Conservation (phyloP, 2,888 invertebrate genomes). For the Melipona bicolor region DNA sequence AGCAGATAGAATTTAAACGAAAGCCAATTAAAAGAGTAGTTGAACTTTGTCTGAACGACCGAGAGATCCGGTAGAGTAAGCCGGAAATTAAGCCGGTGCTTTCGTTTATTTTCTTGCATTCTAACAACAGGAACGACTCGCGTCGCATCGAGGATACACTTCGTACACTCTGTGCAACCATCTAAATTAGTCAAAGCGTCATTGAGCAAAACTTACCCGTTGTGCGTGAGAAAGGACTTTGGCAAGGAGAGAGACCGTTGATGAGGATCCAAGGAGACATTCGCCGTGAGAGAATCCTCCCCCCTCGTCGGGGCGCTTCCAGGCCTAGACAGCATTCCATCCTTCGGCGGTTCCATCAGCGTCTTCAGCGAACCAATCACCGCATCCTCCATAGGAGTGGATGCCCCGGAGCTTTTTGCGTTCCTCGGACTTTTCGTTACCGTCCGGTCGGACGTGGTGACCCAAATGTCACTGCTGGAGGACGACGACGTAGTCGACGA, state of each 20-base stretch:
- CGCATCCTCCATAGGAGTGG: slow-evolving; percentile 85
- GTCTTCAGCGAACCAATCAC: slow-evolving; percentile 76
- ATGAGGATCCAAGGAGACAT: slow-evolving; percentile 80
- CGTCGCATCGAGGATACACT: background rate
- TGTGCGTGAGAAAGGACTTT: slow-evolving; percentile 85
- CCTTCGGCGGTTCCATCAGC: slow-evolving; percentile 79
- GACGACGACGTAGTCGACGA: slow-evolving; percentile 85
- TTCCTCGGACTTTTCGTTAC: slow-evolving; percentile 84
- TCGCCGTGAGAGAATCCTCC: slow-evolving; percentile 72
- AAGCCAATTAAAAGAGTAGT: slow-evolving; percentile 45
- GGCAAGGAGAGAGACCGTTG: slow-evolving; percentile 85
- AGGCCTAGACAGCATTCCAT: slow-evolving; percentile 84
- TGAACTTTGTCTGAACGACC: slow-evolving; percentile 24
- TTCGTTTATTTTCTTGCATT: background rate
- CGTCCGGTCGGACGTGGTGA: slow-evolving; percentile 85
- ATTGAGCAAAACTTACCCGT: slow-evolving; percentile 74
- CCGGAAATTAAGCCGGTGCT: slow-evolving; percentile 35
- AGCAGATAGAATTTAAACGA: slow-evolving; percentile 33
- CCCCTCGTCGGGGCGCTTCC: slow-evolving; percentile 85
- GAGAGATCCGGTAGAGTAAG: slow-evolving; percentile 39
- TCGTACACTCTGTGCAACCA: background rate
- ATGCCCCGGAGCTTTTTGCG: slow-evolving; percentile 85
- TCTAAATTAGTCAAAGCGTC: background rate
- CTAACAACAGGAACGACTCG: background rate
- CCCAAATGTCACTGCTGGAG: slow-evolving; percentile 86